Percentiles rank a stretch among this genome's conserved stretches.
Conservation (phyloP, 2,797 vertebrate genomes). For the Acanthurus tractus region DNA sequence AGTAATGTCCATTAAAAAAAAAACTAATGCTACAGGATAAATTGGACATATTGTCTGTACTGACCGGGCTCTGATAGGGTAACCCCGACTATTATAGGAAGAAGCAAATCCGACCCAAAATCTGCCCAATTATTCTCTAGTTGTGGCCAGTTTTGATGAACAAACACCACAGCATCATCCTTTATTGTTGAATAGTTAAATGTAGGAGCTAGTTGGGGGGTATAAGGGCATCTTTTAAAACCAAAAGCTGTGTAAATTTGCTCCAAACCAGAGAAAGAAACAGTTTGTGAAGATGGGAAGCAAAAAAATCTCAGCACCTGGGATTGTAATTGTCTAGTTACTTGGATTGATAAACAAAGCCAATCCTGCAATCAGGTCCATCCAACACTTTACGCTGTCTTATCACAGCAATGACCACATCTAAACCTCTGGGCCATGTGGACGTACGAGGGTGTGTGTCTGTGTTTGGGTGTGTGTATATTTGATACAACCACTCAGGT, state of each 20-base stretch:
- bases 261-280: not conserved
- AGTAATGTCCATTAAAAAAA: too few relatives aligned
- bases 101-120: too few relatives aligned
- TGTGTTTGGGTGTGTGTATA: constrained; percentile 37
- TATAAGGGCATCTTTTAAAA: not conserved
- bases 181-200: not conserved
- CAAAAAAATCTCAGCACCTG: constrained; percentile 30
- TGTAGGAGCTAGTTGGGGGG: not conserved
- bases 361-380: constrained; percentile 48
- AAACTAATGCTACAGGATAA: too few relatives aligned
- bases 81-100: too few relatives aligned
- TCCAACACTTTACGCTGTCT: constrained; percentile 60
- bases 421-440: constrained; percentile 40
- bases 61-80: too few relatives aligned
- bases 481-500: constrained; percentile 79
- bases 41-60: too few relatives aligned
- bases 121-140: too few relatives aligned
- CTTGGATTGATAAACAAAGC: constrained; percentile 61
- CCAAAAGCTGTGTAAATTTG: not conserved
- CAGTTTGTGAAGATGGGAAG: constrained; percentile 1
- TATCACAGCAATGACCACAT: constrained; percentile 52
- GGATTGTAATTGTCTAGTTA: constrained; percentile 46
- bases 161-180: not conserved
- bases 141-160: not conserved
- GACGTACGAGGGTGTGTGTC: constrained; percentile 21